Base-by-base conservation (phyloP, 2,113 vertebrate genomes). In the Corapipo altera region DNA sequence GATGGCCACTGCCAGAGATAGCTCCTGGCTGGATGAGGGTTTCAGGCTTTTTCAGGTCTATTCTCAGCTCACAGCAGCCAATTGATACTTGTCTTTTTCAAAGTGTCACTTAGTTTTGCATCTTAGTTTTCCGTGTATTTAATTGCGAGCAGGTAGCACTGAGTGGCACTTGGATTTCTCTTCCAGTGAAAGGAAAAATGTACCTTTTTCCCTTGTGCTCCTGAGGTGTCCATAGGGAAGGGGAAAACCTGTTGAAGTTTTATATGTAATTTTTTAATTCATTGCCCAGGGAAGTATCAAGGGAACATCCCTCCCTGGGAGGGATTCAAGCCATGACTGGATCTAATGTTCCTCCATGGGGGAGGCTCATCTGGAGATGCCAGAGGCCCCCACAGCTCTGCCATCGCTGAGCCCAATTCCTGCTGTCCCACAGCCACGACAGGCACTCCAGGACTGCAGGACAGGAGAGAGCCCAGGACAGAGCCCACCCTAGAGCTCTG, bases 401-500 rank as follows among this genome's bases (percentile, higher is more conserved):
- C 49, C 44, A 12, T 23, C 32, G 19, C n/a, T 11, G 21, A 54
- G 32, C 33, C 22, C 57, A 0, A 1, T 28, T 87, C 26, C 67
- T 26, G 7, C 41, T 70, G 54, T 48, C 24, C 33, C 61, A 59
- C 11, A 41, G 17, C 21, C 1, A 2, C 32, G 11, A 28, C 15
- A 67, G 67, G 21, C 27, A 41, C 41, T 37, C 21, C 32, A 27
- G 64, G 7, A 28, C 0, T 5, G 64, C 28, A 24, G 59, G 8
- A 20, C 0, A 4, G 69, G 15, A 35, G 19, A 44, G 26, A 79
- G 8, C 12, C 48, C 23, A 13, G 48, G 57, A 62, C 1, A 2
- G 67, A 74, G 55, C 43, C 35, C 30, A n/a, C 6, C 24, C 26
- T 65, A 30, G 28, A 13, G 52, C 28, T 71, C 64, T 48, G 65